A percentile compares a stretch with the other conserved stretches of the same genome.
Conservation (phyloP, 2,113 vertebrate genomes). For the Oceanodroma tethys region DNA sequence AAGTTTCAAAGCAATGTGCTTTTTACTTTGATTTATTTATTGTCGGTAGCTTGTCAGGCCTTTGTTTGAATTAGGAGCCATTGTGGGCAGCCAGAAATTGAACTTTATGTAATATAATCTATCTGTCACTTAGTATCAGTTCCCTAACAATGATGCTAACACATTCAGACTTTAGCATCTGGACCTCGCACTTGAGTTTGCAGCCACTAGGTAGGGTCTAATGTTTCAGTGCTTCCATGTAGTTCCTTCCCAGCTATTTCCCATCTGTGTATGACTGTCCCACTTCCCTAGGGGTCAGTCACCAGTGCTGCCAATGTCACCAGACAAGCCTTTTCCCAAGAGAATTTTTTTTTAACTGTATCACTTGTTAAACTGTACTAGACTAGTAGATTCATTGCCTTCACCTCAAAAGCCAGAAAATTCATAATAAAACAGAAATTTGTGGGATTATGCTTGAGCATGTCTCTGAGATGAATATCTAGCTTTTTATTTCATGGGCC, state of each 20-base stretch:
- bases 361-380: neutral
- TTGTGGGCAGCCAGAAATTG: slow-evolving; percentile 26
- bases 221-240: slow-evolving; percentile 39
- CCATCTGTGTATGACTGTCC: slow-evolving; percentile 69
- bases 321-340: slow-evolving; percentile 52
- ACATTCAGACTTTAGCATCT: slow-evolving; percentile 57
- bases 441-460: neutral
- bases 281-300: slow-evolving; percentile 53
- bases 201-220: slow-evolving; percentile 18
- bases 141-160: slow-evolving; percentile 43
- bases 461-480: neutral
- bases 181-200: slow-evolving; percentile 41
- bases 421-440: neutral
- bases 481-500: neutral
- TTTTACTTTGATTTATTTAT: slow-evolving; percentile 54
- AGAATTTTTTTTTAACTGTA: neutral
- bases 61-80: slow-evolving; percentile 38
- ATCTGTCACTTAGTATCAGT: slow-evolving; percentile 51
- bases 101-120: slow-evolving; percentile 41
- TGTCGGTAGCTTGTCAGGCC: slow-evolving; percentile 10
- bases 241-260: slow-evolving; percentile 62
- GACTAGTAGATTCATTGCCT: neutral
- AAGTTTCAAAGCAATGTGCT: slow-evolving; percentile 30
- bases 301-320: slow-evolving; percentile 36
- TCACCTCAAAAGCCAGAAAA: neutral